phyloP scores from a whole-genome alignment of 2,888 invertebrate species.

The Drosophila mimetica region DNA sequence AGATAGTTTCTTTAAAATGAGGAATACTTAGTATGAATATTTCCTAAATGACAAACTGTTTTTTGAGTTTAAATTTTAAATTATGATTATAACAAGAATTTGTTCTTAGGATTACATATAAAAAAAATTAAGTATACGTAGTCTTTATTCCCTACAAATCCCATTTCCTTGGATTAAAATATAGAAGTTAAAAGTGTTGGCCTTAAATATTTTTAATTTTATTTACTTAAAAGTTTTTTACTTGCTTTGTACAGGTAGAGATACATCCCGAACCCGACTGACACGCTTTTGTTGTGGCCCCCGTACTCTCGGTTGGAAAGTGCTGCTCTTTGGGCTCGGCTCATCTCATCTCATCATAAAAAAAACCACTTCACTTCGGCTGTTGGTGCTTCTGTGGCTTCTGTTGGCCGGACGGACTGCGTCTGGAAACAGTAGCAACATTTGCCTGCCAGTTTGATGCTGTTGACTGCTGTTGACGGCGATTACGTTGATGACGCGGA shows the following conservation, averaged over 20 bases:
- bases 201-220: too few relatives aligned
- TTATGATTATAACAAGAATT: too few relatives aligned
- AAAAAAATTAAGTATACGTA: too few relatives aligned
- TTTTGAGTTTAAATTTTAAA: too few relatives aligned
- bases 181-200: too few relatives aligned
- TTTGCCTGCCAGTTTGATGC: conserved; percentile 76
- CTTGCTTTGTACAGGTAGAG: conserved; percentile 8
- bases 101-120: too few relatives aligned
- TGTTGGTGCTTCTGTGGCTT: conserved; percentile 48
- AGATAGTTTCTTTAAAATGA: too few relatives aligned
- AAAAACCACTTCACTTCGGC: conserved; percentile 65
- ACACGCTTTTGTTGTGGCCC: conserved; percentile 68
- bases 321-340: conserved; percentile 50
- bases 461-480: conserved; percentile 79
- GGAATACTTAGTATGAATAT: too few relatives aligned
- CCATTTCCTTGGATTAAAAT: too few relatives aligned
- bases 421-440: conserved; percentile 74
- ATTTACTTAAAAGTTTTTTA: not conserved
- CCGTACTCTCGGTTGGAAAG: conserved; percentile 42
- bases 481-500: conserved; percentile 78
- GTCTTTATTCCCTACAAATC: too few relatives aligned
- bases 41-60: too few relatives aligned
- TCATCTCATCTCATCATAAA: conserved; percentile 55
- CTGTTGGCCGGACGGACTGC: conserved; percentile 43
- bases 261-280: conserved; percentile 40